A percentile compares a stretch with the other conserved stretches of the same genome.
These are phyloP conservation scores for Noctua fimbriata DNA, from an alignment of 2,888 invertebrate species.

Conservation along the genomic window DNA sequence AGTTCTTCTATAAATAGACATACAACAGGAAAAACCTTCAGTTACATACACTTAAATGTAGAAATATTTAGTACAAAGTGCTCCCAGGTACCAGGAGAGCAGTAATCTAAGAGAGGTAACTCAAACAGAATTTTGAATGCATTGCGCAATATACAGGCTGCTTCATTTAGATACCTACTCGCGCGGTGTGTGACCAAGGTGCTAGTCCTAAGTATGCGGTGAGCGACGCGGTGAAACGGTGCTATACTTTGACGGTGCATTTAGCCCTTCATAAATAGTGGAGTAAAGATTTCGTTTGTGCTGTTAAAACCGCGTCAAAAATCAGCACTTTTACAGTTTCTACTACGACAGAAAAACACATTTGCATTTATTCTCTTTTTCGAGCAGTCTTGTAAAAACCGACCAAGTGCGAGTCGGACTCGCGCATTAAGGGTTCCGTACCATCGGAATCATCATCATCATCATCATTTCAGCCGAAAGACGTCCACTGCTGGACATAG, in stretches of 20 bases:
- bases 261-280: conserved; percentile 30
- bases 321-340: background rate
- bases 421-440: too few species aligned
- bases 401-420: too few species aligned
- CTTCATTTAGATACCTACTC: conserved; percentile 47
- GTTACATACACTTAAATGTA: conserved; percentile 12
- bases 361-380: background rate
- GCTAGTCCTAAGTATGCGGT: conserved; percentile 34
- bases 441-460: too few species aligned
- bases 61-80: conserved; percentile 39
- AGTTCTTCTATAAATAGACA: background rate
- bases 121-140: conserved; percentile 60
- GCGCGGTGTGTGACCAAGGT: conserved; percentile 35
- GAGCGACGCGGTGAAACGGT: conserved; percentile 20
- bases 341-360: background rate
- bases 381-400: too few species aligned
- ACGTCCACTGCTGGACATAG: too few species aligned
- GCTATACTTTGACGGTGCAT: conserved; percentile 34
- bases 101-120: conserved; percentile 36
- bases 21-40: background rate
- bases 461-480: too few species aligned
- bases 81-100: conserved; percentile 29
- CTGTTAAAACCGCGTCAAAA: conserved; percentile 9
- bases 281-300: conserved; percentile 23
- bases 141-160: conserved; percentile 42